A percentile compares a stretch with the other conserved stretches of the same genome.
phyloP scores from a whole-genome alignment of 2,888 invertebrate genomes.

The Dynastes grantii region DNA sequence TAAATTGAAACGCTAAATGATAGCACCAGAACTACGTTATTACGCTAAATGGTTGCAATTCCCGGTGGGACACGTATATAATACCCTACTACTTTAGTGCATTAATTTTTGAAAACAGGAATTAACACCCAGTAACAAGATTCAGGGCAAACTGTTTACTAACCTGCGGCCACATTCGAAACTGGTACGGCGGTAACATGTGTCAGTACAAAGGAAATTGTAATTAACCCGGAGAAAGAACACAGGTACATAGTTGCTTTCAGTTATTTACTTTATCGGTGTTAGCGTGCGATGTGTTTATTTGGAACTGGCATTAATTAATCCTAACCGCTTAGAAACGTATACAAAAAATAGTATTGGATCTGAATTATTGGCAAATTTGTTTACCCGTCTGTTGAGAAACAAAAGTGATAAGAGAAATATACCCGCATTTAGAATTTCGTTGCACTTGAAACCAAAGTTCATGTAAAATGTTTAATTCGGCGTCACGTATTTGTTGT shows the following conservation, averaged over 20 bases:
- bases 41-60: too few relatives aligned
- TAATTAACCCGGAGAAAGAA: background rate
- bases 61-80: background rate
- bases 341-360: background rate
- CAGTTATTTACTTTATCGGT: constrained; percentile 11
- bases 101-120: background rate
- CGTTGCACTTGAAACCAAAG: background rate
- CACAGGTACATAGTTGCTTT: background rate
- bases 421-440: background rate
- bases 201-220: constrained; percentile 5
- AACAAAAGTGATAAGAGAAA: constrained; percentile 16
- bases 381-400: background rate
- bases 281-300: background rate
- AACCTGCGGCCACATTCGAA: background rate
- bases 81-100: background rate
- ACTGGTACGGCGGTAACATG: background rate
- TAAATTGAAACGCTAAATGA: too few relatives aligned
- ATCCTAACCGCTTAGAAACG: background rate
- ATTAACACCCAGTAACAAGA: background rate
- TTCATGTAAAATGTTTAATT: background rate
- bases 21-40: too few relatives aligned
- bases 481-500: too few relatives aligned
- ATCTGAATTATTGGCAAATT: too few relatives aligned
- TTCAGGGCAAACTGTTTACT: background rate
- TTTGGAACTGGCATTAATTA: constrained; percentile 18